Conservation (phyloP, 2,888 invertebrate species). For the Agrypnus murinus region DNA sequence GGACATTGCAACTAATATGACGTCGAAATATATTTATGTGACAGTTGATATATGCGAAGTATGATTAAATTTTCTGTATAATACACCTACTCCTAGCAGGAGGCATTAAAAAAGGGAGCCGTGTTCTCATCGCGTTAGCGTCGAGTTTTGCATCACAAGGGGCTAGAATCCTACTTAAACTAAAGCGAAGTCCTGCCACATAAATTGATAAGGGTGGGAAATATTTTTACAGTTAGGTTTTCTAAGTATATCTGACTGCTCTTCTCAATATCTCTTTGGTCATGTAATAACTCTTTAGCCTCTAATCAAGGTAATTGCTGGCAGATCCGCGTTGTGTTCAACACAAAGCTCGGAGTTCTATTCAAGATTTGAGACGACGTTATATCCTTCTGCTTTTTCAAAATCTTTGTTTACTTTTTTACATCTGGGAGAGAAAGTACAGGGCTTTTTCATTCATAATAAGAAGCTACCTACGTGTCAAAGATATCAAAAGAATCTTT, state of each 20-base stretch:
- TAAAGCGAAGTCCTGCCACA: slow-evolving; percentile 17
- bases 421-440: slow-evolving; percentile 31
- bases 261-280: slow-evolving; percentile 11
- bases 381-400: slow-evolving; percentile 16
- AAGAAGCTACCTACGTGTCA: slow-evolving; percentile 48
- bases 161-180: slow-evolving; percentile 2
- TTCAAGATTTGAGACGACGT: slow-evolving; percentile 20
- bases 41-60: slow-evolving; percentile 27
- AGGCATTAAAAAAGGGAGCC: slow-evolving; percentile 11
- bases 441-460: slow-evolving; percentile 27
- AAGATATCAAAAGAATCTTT: slow-evolving; percentile 56
- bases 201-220: slow-evolving; percentile 26
- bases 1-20: slow-evolving; percentile 27
- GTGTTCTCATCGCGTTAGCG: slow-evolving; percentile 7
- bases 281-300: slow-evolving; percentile 21
- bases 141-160: slow-evolving; percentile 15
- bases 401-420: slow-evolving; percentile 19
- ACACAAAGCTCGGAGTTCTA: slow-evolving; percentile 11
- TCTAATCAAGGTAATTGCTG: slow-evolving; percentile 31
- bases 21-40: slow-evolving; percentile 31
- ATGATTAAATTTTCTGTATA: slow-evolving; percentile 26
- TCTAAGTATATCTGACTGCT: background rate
- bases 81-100: background rate
- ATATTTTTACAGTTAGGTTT: slow-evolving; percentile 2
- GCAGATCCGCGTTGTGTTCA: slow-evolving; percentile 7